Conservation (phyloP, 1,140 invertebrate genomes). For the Pachyrhynchus sulphureomaculatus region DNA sequence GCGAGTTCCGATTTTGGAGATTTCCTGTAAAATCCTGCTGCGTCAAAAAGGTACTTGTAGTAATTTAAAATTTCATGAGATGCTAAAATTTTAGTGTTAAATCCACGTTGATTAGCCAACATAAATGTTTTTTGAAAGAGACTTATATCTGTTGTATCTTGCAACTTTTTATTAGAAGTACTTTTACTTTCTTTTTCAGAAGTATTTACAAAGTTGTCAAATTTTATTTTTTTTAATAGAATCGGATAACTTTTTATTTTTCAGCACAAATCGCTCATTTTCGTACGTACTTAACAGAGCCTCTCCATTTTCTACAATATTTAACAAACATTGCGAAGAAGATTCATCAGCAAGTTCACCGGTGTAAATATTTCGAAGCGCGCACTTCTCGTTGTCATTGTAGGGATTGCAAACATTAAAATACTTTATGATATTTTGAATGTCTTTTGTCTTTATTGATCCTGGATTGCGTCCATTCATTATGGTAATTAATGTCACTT, state of each 20-base stretch:
- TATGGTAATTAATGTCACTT: conserved; percentile 42
- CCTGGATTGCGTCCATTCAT: conserved; percentile 41
- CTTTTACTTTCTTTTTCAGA: conserved; percentile 26
- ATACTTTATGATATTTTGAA: conserved; percentile 35
- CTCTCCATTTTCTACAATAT: conserved; percentile 26
- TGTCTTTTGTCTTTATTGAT: conserved; percentile 37
- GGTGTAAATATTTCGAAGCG: conserved; percentile 29
- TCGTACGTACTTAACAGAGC: conserved; percentile 16
- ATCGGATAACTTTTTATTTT: conserved; percentile 30
- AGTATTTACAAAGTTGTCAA: conserved; percentile 22
- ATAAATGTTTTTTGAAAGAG: conserved; percentile 32
- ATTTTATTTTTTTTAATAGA: conserved; percentile 24
- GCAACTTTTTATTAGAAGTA: conserved; percentile 27
- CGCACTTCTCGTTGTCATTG: conserved; percentile 24
- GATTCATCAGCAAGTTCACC: conserved; percentile 38
- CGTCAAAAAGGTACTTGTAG: conserved; percentile 32
- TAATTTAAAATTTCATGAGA: conserved; percentile 30
- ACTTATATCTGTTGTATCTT: conserved; percentile 27
- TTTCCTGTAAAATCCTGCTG: conserved; percentile 32
- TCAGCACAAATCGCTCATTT: conserved; percentile 29
- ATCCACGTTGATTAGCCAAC: conserved; percentile 30
- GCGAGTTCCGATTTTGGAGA: conserved; percentile 26
- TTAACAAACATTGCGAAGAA: conserved; percentile 33
- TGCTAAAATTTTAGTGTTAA: conserved; percentile 31
- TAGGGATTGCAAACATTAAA: conserved; percentile 24